phyloP scores from a whole-genome alignment of 2,113 vertebrate genomes.

The Suncus etruscus region DNA sequence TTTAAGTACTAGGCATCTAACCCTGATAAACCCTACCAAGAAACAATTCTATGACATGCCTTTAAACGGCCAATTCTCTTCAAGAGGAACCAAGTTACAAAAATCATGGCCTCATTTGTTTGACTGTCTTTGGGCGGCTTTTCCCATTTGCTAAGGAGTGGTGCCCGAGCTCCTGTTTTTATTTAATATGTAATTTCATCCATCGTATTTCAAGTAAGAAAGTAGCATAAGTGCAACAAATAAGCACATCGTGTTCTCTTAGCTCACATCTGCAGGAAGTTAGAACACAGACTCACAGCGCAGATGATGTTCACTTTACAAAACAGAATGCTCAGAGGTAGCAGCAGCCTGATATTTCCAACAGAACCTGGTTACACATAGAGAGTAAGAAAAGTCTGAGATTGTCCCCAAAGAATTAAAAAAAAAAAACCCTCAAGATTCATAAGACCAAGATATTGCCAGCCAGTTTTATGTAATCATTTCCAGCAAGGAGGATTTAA shows the following conservation, averaged over 20 bases:
- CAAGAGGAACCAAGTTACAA: conserved; percentile 57
- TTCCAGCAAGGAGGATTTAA: conserved; percentile 83
- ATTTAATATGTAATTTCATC: conserved; percentile 90
- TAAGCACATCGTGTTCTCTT: conserved; percentile 90
- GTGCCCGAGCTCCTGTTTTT: conserved; percentile 84
- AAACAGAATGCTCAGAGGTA: conserved; percentile 61
- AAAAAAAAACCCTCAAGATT: conserved; percentile 73
- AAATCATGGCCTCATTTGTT: conserved; percentile 67
- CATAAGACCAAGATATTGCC: conserved; percentile 76
- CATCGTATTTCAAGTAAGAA: conserved; percentile 86
- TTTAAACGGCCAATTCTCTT: conserved; percentile 57
- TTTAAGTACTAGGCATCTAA: conserved; percentile 61
- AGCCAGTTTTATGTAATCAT: conserved; percentile 85
- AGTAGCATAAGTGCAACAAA: conserved; percentile 88
- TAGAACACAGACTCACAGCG: conserved; percentile 79
- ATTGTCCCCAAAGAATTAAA: conserved; percentile 71
- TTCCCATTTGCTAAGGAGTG: conserved; percentile 74
- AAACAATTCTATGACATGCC: conserved; percentile 7
- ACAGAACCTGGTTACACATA: conserved; percentile 59
- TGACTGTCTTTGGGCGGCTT: conserved; percentile 64
- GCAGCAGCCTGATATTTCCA: neutral
- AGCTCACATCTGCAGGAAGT: conserved; percentile 87
- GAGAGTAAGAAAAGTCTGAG: conserved; percentile 65
- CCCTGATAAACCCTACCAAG: conserved; percentile 47
- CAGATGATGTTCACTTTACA: conserved; percentile 76